A percentile compares a stretch with the other conserved stretches of the same genome.
Conservation (phyloP, 2,113 vertebrate genomes). For the Rhea pennata region DNA sequence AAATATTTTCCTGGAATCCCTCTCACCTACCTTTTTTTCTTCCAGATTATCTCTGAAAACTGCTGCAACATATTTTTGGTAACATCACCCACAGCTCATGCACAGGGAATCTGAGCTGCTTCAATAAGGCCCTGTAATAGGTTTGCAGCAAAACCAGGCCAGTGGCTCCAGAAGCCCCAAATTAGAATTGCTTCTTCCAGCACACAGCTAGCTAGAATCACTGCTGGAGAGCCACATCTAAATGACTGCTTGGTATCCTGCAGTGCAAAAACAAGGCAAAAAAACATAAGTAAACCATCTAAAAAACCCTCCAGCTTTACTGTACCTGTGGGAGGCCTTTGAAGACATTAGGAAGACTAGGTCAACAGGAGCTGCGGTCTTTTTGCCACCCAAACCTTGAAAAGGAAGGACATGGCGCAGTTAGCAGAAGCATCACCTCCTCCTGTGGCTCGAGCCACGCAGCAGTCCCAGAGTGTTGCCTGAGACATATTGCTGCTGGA, state of each 20-base stretch:
- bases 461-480: fast-evolving
- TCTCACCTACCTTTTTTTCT: not conserved
- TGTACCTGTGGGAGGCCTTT: not conserved
- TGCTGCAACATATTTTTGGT: not conserved
- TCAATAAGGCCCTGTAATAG: too few species aligned
- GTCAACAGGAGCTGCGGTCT: not conserved
- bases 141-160: too few species aligned
- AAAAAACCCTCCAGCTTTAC: not conserved
- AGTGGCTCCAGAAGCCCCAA: not conserved
- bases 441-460: not conserved
- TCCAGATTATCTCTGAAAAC: not conserved
- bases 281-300: not conserved
- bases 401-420: fast-evolving
- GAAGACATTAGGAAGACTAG: not conserved
- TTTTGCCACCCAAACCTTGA: not conserved
- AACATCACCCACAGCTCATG: not conserved
- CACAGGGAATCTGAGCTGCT: not conserved
- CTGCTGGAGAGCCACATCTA: not conserved
- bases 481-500: fast-evolving
- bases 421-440: not conserved
- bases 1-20: too few species aligned
- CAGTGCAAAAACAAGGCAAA: not conserved
- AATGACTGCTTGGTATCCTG: not conserved
- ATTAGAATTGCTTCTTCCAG: not conserved
- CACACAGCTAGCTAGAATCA: not conserved